Evolutionary conservation across 2,888 invertebrate species (phyloP).

Genomic region (Epistrophe grossulariae): DNA sequence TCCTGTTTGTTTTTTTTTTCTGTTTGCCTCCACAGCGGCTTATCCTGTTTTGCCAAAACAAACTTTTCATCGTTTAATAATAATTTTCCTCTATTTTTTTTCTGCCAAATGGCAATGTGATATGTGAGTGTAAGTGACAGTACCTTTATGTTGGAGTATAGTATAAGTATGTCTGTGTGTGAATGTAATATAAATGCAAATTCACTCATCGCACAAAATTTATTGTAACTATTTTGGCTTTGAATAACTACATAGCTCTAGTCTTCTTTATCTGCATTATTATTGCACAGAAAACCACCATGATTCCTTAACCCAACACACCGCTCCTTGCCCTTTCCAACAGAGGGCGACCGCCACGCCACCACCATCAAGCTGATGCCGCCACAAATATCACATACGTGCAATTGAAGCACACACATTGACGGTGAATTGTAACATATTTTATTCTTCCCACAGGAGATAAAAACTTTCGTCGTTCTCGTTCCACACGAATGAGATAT

Average conservation of each 20-base stretch:
- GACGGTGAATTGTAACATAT: slow-evolving; percentile 67
- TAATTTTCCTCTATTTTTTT: slow-evolving; percentile 22
- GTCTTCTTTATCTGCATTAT: slow-evolving; percentile 68
- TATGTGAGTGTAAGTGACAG: slow-evolving; percentile 17
- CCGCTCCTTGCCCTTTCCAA: not conserved
- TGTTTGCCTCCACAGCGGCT: not conserved
- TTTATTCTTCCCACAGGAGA: slow-evolving; percentile 63
- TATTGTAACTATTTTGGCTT: slow-evolving; percentile 65
- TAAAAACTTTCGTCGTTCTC: slow-evolving; percentile 59
- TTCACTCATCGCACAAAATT: slow-evolving; percentile 68
- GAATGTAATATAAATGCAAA: slow-evolving; percentile 74
- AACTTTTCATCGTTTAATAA: slow-evolving; percentile 65
- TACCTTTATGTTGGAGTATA: not conserved
- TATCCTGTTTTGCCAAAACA: slow-evolving; percentile 40
- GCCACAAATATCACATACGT: slow-evolving; percentile 32
- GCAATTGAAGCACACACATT: slow-evolving; percentile 56
- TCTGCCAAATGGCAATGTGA: slow-evolving; percentile 2
- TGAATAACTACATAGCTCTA: slow-evolving; percentile 21
- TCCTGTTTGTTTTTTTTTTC: slow-evolving; percentile 25
- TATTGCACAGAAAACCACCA: slow-evolving; percentile 43
- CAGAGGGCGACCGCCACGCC: not conserved
- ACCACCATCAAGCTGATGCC: not conserved
- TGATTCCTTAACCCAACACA: slow-evolving; percentile 16
- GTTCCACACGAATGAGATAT: slow-evolving; percentile 51
- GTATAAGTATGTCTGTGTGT: slow-evolving; percentile 1